Evolutionary conservation across 2,888 invertebrate species (phyloP).

Genomic region (Drosophila paracracens): DNA sequence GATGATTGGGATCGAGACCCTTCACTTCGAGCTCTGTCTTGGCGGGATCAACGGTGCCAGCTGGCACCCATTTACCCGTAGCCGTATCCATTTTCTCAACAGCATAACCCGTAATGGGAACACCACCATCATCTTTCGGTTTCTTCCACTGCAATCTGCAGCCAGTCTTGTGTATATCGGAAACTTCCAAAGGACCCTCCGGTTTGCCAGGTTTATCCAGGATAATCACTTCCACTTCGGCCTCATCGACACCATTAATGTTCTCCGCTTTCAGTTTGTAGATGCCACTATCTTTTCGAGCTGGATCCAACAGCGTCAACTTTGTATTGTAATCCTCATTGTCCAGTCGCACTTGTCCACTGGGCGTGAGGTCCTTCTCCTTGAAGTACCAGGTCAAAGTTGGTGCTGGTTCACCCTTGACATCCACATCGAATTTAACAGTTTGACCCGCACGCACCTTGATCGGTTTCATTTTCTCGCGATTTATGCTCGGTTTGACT

Average conservation of each 20-base stretch:
- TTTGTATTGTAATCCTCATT: conserved; percentile 97
- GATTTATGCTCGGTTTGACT: conserved; percentile 98
- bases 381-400: conserved; percentile 90
- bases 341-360: conserved; percentile 90
- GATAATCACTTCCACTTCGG: conserved; percentile 95
- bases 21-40: conserved; percentile 92
- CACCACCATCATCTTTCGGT: conserved; percentile 97
- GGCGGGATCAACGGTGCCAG: conserved; percentile 92
- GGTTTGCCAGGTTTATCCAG: conserved; percentile 87
- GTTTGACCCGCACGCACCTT: conserved; percentile 95
- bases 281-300: conserved; percentile 94
- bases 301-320: conserved; percentile 91
- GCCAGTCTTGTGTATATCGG: conserved; percentile 96
- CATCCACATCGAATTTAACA: conserved; percentile 96
- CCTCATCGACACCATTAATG: conserved; percentile 96
- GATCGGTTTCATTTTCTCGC: conserved; percentile 95
- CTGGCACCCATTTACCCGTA: conserved; percentile 95
- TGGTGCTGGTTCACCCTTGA: conserved; percentile 98
- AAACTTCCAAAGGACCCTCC: conserved; percentile 96
- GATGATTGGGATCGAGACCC: conserved; percentile 97
- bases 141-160: conserved; percentile 97
- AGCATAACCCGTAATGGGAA: conserved; percentile 95
- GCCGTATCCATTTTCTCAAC: conserved; percentile 97
- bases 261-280: conserved; percentile 97
- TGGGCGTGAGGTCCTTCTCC: conserved; percentile 88